Evolutionary conservation across 2,113 vertebrate genomes (phyloP).

Genomic region (Paraplagusia blochii): DNA sequence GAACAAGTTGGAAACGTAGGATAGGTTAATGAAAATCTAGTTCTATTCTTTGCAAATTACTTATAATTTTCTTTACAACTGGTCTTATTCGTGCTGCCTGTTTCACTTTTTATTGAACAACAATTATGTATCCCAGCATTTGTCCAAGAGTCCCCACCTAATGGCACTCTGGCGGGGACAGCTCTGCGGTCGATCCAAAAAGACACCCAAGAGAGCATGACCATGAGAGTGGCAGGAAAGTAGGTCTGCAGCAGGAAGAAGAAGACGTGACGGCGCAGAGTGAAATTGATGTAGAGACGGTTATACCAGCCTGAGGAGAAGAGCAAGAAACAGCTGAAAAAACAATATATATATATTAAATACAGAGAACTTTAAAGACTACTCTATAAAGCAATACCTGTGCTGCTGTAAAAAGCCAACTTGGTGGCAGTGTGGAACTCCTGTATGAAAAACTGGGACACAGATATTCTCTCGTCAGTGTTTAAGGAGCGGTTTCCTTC

Average conservation of each 20-base stretch:
- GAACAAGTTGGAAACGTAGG: background rate
- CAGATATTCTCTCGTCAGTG: conserved; percentile 89
- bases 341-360: background rate
- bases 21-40: background rate
- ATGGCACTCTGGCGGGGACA: conserved; percentile 83
- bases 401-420: conserved; percentile 94
- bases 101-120: too few relatives aligned
- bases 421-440: conserved; percentile 91
- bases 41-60: too few relatives aligned
- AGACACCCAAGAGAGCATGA: conserved; percentile 87
- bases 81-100: too few relatives aligned
- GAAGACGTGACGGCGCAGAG: conserved; percentile 84
- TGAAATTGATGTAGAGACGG: conserved; percentile 86
- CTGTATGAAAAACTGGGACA: conserved; percentile 94
- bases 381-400: conserved; percentile 70
- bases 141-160: conserved; percentile 69
- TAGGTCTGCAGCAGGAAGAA: conserved; percentile 89
- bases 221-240: conserved; percentile 85
- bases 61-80: too few relatives aligned
- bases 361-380: background rate
- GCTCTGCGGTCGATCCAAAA: conserved; percentile 76
- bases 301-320: conserved; percentile 84
- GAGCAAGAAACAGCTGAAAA: conserved; percentile 2
- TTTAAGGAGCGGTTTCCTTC: conserved; percentile 89
- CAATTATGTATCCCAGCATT: background rate